These are phyloP conservation scores for Columba janthina DNA, from an alignment of 2,113 vertebrate species.

Conservation along the genomic window DNA sequence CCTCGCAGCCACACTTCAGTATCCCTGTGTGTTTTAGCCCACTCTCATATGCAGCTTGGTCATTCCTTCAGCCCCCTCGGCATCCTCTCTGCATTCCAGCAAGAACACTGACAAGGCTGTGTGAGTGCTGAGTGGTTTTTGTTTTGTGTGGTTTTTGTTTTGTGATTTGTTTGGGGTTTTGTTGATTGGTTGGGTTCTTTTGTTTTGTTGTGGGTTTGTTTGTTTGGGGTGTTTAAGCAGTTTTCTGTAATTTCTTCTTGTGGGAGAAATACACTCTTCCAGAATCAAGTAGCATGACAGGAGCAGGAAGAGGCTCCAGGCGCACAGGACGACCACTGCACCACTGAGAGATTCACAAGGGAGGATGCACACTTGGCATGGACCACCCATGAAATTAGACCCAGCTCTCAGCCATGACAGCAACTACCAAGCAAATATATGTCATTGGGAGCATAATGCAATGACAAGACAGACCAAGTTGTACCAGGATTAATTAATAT, in stretches of 20 bases:
- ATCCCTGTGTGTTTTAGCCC: not conserved
- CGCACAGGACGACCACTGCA: not conserved
- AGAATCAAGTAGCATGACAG: not conserved
- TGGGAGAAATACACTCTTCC: not conserved
- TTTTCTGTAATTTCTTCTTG: not conserved
- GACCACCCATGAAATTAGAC: rapidly evolving
- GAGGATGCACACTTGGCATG: too few relatives aligned
- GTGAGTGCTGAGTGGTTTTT: rapidly evolving
- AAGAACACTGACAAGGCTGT: not conserved
- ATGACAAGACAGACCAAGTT: not conserved
- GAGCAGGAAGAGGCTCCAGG: rapidly evolving
- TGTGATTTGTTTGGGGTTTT: too few relatives aligned
- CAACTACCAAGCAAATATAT: not conserved
- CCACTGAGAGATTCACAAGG: not conserved
- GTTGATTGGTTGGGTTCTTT: too few relatives aligned
- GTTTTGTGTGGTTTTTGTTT: too few relatives aligned
- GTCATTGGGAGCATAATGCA: not conserved
- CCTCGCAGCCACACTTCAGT: not conserved
- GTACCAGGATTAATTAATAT: not conserved
- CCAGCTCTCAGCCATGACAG: rapidly evolving
- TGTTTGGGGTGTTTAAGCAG: not conserved
- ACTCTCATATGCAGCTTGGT: not conserved
- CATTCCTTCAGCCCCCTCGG: not conserved
- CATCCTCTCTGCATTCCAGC: not conserved
- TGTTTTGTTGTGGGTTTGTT: too few relatives aligned